Conservation (phyloP, 2,888 invertebrate genomes). For the Dyspetes luteomarginatus region DNA sequence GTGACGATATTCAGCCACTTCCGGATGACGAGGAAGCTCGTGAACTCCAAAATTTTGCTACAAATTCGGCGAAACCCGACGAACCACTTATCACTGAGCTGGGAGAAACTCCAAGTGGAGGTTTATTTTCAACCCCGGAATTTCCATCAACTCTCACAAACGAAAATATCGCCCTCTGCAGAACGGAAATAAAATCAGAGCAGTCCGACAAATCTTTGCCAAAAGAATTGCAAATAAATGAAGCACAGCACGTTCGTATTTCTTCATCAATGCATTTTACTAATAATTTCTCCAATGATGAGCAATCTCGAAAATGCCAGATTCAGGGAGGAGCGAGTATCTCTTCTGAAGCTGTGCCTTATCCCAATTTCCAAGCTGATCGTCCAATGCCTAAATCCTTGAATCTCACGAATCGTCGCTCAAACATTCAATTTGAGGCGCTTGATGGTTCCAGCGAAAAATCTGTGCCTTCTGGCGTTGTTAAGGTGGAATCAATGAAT, state of each 20-base stretch:
- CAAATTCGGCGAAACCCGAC: background rate
- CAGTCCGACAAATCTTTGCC: background rate
- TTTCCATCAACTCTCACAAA: background rate
- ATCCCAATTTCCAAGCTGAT: background rate
- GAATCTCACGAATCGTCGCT: slow-evolving; percentile 4
- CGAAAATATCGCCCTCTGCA: slow-evolving; percentile 4
- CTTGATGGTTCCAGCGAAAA: background rate
- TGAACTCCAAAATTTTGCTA: background rate
- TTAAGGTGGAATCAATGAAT: background rate
- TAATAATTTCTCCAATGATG: slow-evolving; percentile 27
- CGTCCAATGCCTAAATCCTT: background rate
- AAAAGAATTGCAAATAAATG: background rate
- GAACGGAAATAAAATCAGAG: background rate
- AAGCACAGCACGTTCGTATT: slow-evolving; percentile 16
- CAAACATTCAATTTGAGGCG: slow-evolving; percentile 29
- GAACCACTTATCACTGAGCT: no score
- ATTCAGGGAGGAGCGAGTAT: background rate
- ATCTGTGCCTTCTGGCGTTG: background rate
- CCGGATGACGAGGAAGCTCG: background rate
- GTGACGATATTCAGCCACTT: slow-evolving; percentile 68
- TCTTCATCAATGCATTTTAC: background rate
- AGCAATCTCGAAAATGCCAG: background rate
- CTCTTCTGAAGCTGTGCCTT: background rate
- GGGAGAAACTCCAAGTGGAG: background rate
- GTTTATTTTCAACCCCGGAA: slow-evolving; percentile 36